These are phyloP conservation scores for Siniperca knerii DNA, from an alignment of 2,113 vertebrate species.

Conservation along the genomic window DNA sequence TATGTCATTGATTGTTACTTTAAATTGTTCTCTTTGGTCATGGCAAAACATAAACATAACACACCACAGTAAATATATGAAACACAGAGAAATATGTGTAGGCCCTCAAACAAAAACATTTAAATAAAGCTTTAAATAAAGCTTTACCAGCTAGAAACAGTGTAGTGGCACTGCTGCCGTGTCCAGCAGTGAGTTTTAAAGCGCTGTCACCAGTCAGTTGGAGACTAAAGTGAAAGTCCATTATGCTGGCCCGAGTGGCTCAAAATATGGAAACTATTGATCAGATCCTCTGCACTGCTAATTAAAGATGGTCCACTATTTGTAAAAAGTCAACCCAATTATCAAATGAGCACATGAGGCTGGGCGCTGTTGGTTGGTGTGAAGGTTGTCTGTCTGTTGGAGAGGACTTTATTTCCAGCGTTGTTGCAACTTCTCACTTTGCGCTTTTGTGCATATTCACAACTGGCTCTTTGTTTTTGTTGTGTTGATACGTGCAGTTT, in stretches of 20 bases:
- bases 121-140: not conserved
- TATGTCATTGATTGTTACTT: not conserved
- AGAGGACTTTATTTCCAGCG: not conserved
- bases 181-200: slow-evolving; percentile 42
- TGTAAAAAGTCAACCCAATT: slow-evolving; percentile 80
- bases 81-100: not conserved
- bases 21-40: not conserved
- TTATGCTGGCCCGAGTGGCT: slow-evolving; percentile 62
- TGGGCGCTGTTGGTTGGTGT: slow-evolving; percentile 53
- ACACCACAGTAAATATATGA: not conserved
- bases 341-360: slow-evolving; percentile 78
- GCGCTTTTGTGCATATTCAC: not conserved
- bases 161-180: not conserved
- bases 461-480: not conserved
- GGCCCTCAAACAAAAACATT: not conserved
- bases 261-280: slow-evolving; percentile 81
- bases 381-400: slow-evolving; percentile 57
- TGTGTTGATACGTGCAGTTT: not conserved
- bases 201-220: slow-evolving; percentile 58
- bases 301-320: slow-evolving; percentile 80
- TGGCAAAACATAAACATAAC: not conserved
- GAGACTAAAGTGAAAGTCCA: slow-evolving; percentile 73
- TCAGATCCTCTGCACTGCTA: slow-evolving; percentile 67
- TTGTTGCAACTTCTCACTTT: not conserved
- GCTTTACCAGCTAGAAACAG: not conserved